Conservation (phyloP, 2,888 invertebrate genomes). For the Drosophila helvetica region DNA sequence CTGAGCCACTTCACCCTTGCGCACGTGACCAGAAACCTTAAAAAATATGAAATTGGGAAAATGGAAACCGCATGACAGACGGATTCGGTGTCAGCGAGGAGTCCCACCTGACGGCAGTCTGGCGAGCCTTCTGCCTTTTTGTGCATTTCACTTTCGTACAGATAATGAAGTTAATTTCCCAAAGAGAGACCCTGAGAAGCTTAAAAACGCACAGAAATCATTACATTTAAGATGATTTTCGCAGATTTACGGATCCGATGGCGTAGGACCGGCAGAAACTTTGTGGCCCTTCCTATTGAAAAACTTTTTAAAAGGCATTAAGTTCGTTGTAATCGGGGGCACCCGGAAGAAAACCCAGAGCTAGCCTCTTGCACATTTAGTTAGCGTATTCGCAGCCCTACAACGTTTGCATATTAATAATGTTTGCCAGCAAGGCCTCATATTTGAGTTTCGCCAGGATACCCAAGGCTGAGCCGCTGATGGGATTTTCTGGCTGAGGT, state of each 20-base stretch:
- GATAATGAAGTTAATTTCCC: slow-evolving; percentile 74
- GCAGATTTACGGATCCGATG: slow-evolving; percentile 54
- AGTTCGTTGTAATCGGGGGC: slow-evolving; percentile 65
- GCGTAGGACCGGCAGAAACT: slow-evolving; percentile 38
- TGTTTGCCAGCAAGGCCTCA: slow-evolving; percentile 32
- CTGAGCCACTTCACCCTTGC: slow-evolving; percentile 50
- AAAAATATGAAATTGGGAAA: slow-evolving; percentile 32
- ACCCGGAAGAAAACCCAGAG: slow-evolving; percentile 28
- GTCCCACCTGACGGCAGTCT: slow-evolving; percentile 13
- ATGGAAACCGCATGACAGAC: slow-evolving; percentile 48
- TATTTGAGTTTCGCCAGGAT: slow-evolving; percentile 33
- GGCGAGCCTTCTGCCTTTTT: slow-evolving; percentile 28
- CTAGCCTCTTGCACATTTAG: slow-evolving; percentile 53
- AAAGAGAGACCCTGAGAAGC: slow-evolving; percentile 20
- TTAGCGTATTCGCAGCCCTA: slow-evolving; percentile 55
- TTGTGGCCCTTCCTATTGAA: slow-evolving; percentile 25
- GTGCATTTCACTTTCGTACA: slow-evolving; percentile 50
- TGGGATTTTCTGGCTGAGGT: background rate
- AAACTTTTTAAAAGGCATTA: slow-evolving; percentile 71
- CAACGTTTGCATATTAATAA: slow-evolving; percentile 73
- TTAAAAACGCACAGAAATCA: slow-evolving; percentile 51
- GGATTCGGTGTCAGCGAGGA: slow-evolving; percentile 15
- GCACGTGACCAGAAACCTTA: slow-evolving; percentile 72
- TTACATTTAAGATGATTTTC: slow-evolving; percentile 55
- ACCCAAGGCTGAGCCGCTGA: slow-evolving; percentile 14